Evolutionary conservation across 2,888 invertebrate genomes (phyloP), one percentile per base, ranked within the genome.

Genomic region (Zele albiditarsus): DNA sequence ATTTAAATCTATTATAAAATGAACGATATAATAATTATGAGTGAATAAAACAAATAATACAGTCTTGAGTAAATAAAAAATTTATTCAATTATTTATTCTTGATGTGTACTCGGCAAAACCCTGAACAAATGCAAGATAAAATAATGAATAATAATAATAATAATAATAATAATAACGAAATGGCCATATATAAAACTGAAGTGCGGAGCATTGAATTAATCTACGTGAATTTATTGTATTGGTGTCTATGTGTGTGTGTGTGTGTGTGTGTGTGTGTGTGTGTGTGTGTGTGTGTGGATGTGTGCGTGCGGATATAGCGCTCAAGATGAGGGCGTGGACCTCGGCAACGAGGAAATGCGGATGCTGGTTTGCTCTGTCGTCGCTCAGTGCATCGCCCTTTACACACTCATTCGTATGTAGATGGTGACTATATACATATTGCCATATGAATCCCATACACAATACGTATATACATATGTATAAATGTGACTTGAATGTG

Each of bases 341-440:
- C 80, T 76, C 79, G 76, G 73, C 73, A 76, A 79, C 74, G 77
- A 78, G 80, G 79, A 80, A 80, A 77, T 79, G 76, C 76, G 73
- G 80, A 79, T 80, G 79, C 76, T 79, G 79, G 76, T 73, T 46
- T 67, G 65, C 73, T 76, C 74, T 77, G 77, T 78, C 72, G 75
- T 78, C 73, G 71, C 73, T 76, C 78, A 77, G 80, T 77, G 80
- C 80, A 80, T 80, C 80, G 80, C 78, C 79, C 79, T 80, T 73
- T 71, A 73, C 69, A 70, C 60, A 71, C 53, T 73, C 53, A 60
- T 46, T 53, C 63, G 67, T 72, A 42, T 69, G 60, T 46, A 76
- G 60, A 42, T 16, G 6, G 67, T 63, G 62, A 42, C 62, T 20
- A 65, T 66, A 77, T 69, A 74, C 62, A 71, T 42, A 16, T 12